Conservation (phyloP, 2,797 vertebrate genomes). For the Acanthurus lineatus region DNA sequence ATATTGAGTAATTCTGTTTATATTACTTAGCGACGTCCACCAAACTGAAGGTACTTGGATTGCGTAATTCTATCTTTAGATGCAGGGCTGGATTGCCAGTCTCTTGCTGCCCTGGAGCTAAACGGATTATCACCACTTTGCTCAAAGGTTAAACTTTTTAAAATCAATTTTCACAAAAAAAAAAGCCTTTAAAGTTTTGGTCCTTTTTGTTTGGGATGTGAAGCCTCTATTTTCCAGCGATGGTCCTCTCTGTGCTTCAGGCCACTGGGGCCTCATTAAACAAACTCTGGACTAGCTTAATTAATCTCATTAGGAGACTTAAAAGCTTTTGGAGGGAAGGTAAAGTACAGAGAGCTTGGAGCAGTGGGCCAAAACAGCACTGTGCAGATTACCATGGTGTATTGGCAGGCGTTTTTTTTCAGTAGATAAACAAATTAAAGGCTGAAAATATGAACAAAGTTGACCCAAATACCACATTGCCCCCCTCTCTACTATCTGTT, state of each 20-base stretch:
- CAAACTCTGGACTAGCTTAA: slow-evolving; percentile 77
- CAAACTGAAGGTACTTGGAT: too few relatives aligned
- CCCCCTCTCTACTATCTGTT: slow-evolving; percentile 12
- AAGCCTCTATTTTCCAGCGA: slow-evolving; percentile 44
- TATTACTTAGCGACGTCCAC: too few relatives aligned
- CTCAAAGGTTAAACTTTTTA: slow-evolving; percentile 49
- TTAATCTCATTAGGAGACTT: slow-evolving; percentile 82
- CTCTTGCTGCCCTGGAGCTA: slow-evolving; percentile 21
- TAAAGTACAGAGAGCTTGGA: slow-evolving; percentile 56
- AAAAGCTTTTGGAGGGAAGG: slow-evolving; percentile 69
- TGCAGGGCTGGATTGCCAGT: not conserved
- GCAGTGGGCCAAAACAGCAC: slow-evolving; percentile 35
- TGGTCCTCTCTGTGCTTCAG: slow-evolving; percentile 60
- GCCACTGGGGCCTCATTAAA: slow-evolving; percentile 76
- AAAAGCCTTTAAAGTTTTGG: slow-evolving; percentile 38
- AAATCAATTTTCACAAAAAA: slow-evolving; percentile 22
- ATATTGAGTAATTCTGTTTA: too few relatives aligned
- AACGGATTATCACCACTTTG: slow-evolving; percentile 54
- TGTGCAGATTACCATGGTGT: slow-evolving; percentile 36
- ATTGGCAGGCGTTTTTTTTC: slow-evolving; percentile 49
- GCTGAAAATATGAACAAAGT: slow-evolving; percentile 62
- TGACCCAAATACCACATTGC: slow-evolving; percentile 68
- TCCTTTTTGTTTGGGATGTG: slow-evolving; percentile 45
- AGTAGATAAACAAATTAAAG: slow-evolving; percentile 65
- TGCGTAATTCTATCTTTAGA: not conserved